phyloP scores from a whole-genome alignment of 2,797 vertebrate species.

The Podarcis lilfordi region DNA sequence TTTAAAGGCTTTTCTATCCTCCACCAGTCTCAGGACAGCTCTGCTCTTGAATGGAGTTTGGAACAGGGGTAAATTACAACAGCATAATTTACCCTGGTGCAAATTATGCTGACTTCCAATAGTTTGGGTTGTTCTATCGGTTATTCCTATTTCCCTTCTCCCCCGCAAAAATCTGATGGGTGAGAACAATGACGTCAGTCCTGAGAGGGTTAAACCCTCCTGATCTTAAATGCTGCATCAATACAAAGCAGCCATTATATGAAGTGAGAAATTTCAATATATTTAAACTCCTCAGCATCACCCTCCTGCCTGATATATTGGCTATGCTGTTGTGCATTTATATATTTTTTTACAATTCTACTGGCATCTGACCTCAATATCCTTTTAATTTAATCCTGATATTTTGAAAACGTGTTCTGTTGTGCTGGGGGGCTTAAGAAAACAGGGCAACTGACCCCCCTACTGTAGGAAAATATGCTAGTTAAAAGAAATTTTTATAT shows the following conservation, averaged over 20 bases:
- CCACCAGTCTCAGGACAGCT: no score
- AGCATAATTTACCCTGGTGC: no score
- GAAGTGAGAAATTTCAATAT: neutral
- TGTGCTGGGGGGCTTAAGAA: neutral
- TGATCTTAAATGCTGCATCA: neutral
- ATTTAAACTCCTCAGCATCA: neutral
- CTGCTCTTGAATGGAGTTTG: no score
- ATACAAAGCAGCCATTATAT: neutral
- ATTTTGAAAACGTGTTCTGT: neutral
- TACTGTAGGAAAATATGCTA: neutral
- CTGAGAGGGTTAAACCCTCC: neutral
- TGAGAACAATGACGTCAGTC: neutral
- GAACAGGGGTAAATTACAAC: no score
- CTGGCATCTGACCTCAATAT: neutral
- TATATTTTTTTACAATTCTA: neutral
- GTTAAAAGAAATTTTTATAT: neutral
- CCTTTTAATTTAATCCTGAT: constrained; percentile 7
- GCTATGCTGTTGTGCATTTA: neutral
- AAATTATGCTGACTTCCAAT: no score
- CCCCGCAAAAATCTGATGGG: neutral
- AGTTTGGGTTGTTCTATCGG: no score
- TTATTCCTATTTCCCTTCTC: no score
- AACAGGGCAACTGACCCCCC: neutral
- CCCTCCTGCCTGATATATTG: neutral
- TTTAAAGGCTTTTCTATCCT: no score